Conservation (phyloP, 2,113 vertebrate species). For the Pseudonaja textilis region DNA sequence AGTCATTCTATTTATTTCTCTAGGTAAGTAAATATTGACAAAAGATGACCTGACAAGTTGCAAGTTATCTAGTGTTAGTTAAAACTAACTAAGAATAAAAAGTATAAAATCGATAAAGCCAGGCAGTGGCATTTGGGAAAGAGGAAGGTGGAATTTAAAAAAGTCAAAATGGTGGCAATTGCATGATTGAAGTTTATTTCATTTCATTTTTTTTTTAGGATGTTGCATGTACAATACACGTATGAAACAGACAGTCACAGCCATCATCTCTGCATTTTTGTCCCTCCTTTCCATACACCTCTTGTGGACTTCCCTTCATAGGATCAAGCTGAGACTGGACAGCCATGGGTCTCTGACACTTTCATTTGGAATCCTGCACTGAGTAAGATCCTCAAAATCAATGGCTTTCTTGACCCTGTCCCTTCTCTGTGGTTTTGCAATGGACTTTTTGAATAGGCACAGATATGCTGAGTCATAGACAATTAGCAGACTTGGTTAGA, state of each 20-base stretch:
- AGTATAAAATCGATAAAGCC: not conserved
- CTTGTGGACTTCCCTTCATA: not conserved
- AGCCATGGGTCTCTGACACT: not conserved
- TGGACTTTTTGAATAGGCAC: not conserved
- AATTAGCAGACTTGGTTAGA: not conserved
- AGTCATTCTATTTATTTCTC: not conserved
- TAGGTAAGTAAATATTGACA: not conserved
- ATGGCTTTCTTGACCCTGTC: not conserved
- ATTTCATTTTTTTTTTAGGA: not conserved
- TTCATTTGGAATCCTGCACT: not conserved
- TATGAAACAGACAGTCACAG: not conserved
- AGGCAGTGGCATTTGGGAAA: not conserved
- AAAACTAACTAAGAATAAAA: not conserved
- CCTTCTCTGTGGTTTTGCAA: not conserved
- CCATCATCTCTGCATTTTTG: not conserved
- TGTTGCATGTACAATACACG: not conserved
- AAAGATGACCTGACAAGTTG: not conserved
- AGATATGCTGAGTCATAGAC: not conserved
- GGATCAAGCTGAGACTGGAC: not conserved
- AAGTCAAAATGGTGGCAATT: not conserved
- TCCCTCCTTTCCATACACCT: not conserved
- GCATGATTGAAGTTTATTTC: not conserved
- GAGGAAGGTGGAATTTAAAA: not conserved
- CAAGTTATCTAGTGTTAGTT: not conserved
- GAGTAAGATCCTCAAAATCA: not conserved